Evolutionary conservation across 1,140 invertebrate genomes (phyloP), one percentile per base, ranked within the genome.

Genomic region (Drosophila aff.): DNA sequence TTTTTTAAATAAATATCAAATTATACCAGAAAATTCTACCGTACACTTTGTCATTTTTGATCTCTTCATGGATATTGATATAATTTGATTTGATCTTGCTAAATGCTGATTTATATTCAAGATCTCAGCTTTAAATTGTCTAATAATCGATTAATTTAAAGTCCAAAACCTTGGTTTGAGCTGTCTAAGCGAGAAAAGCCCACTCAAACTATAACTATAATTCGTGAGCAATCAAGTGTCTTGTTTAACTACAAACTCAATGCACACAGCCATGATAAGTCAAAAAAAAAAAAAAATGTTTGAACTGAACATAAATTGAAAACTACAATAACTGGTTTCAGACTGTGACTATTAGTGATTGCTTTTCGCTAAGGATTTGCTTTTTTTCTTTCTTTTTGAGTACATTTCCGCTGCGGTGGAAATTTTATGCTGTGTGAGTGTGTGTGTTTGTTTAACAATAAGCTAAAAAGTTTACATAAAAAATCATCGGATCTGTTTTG

Each of bases 141-240:
- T 55, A 36, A 53, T 26, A 55, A 68, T 69, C 62, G 38, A 69
- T 44, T 67, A 53, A 53, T 69, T 67, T 69, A 41, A 67, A 55
- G 44, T 67, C 10, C 23, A 41, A 63, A 68, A 31, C 67, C 67
- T 71, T 71, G 67, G 63, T 28, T 46, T 7, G 15, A 49, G 26
- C 44, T 36, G 57, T 36, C 55, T 65, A 28, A 36, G 36, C 63
- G 52, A 46, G 36, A 60, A 61, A 71, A 33, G n/a, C 61, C 67
- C 49, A 71, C 67, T 71, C 64, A 36, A 57, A 63, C 50, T 49
- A 28, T 64, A 64, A 74, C 68, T 75, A 55, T 38, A 50, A 62
- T 62, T 61, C 49, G 71, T 72, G 68, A 62, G 68, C 67, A 69
- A 69, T 69, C 66, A 69, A 52, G 62, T 66, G 62, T 53, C 66